Evolutionary conservation across 35 echinoderm and acorn worm genomes (phyloP).

Genomic region (Amphiura filiformis): DNA sequence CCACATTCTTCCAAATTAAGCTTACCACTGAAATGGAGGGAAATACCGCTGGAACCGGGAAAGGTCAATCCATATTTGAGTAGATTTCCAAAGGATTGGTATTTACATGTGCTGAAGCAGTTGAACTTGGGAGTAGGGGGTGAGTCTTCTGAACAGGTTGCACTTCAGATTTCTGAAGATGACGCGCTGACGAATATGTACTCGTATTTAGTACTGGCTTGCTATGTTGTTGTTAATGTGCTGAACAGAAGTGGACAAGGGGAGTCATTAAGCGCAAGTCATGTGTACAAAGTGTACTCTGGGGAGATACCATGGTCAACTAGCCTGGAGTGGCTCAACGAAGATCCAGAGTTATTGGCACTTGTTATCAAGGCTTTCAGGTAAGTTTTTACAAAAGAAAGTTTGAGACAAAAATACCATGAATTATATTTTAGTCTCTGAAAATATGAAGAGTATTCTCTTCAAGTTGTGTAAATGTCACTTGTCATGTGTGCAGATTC

Average conservation of each 20-base stretch:
- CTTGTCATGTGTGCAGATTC: too few species aligned
- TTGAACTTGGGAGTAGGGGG: slow-evolving; percentile 36
- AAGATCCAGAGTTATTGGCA: slow-evolving; percentile 70
- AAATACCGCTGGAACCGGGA: slow-evolving; percentile 80
- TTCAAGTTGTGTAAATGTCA: too few species aligned
- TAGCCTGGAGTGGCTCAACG: slow-evolving; percentile 78
- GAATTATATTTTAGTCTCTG: too few species aligned
- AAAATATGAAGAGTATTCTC: too few species aligned
- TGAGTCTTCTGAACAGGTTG: slow-evolving; percentile 55
- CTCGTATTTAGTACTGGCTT: slow-evolving; percentile 72
- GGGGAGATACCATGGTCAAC: slow-evolving; percentile 89
- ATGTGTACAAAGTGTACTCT: slow-evolving; percentile 88
- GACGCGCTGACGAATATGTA: slow-evolving; percentile 85
- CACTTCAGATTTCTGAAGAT: slow-evolving; percentile 57
- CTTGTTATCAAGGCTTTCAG: slow-evolving; percentile 88
- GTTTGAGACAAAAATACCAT: too few species aligned
- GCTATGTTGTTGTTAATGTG: slow-evolving; percentile 70
- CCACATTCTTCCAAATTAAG: slow-evolving; percentile 91
- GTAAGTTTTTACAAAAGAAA: slow-evolving; percentile 34
- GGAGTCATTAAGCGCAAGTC: slow-evolving; percentile 43
- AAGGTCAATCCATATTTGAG: slow-evolving; percentile 45
- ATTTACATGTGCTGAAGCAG: slow-evolving; percentile 69
- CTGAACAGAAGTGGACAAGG: slow-evolving; percentile 39
- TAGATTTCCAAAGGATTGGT: slow-evolving; percentile 85
- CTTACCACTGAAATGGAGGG: slow-evolving; percentile 94